Conservation (phyloP, 2,113 vertebrate genomes). For the Columbina picui region DNA sequence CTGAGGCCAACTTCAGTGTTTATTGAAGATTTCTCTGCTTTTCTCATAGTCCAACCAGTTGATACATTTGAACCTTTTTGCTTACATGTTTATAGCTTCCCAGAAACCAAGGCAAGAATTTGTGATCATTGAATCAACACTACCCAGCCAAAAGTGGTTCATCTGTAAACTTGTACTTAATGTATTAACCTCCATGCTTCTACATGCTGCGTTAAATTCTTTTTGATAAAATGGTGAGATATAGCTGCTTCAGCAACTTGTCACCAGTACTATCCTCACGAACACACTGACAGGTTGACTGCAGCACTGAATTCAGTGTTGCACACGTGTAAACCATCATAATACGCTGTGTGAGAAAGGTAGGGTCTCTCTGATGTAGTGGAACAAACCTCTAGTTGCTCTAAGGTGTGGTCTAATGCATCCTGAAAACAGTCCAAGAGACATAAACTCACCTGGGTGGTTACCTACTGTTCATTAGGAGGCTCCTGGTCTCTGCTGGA, state of each 20-base stretch:
- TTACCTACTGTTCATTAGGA: background rate
- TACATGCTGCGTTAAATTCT: background rate
- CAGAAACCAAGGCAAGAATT: background rate
- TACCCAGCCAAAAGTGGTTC: background rate
- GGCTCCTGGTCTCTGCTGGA: background rate
- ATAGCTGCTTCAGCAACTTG: background rate
- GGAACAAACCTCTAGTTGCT: background rate
- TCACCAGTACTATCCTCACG: background rate
- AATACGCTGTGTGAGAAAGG: background rate
- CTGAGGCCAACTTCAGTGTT: background rate
- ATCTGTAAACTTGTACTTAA: background rate
- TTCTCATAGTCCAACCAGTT: background rate
- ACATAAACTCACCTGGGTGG: background rate
- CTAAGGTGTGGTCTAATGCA: background rate
- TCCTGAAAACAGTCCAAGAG: background rate
- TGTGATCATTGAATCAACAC: background rate
- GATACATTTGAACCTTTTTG: background rate
- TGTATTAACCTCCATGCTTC: background rate
- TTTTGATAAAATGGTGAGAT: fast-evolving
- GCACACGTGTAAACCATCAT: background rate
- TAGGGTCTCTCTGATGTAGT: background rate
- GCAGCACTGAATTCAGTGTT: background rate
- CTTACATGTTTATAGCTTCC: background rate
- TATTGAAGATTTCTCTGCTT: background rate
- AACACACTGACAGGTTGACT: background rate